Conservation (phyloP, 2,888 invertebrate species). For the Amiota communis region DNA sequence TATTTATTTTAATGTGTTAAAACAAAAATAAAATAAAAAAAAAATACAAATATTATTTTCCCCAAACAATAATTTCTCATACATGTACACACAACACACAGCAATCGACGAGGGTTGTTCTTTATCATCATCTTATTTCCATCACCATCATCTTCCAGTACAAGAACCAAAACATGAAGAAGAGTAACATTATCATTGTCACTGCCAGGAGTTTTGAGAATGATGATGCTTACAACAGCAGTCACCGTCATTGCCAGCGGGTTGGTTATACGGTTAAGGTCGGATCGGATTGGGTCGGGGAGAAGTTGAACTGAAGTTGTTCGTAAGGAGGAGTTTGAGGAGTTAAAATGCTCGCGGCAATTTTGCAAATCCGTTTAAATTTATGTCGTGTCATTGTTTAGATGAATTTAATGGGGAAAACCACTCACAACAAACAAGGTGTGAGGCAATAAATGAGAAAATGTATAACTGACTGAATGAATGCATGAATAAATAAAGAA, state of each 20-base stretch:
- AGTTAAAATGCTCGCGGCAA: constrained; percentile 51
- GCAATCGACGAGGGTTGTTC: constrained; percentile 6
- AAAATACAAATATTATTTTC: not conserved
- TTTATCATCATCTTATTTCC: not conserved
- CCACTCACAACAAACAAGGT: constrained; percentile 49
- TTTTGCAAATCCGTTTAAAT: constrained; percentile 63
- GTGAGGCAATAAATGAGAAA: constrained; percentile 29
- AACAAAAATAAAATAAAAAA: not conserved
- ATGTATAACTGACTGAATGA: not conserved
- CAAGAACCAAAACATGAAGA: too few species aligned
- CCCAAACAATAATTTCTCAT: not conserved
- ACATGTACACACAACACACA: not conserved
- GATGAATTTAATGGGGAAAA: constrained; percentile 57
- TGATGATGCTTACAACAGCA: not conserved
- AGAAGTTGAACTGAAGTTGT: not conserved
- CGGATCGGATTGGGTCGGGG: not conserved
- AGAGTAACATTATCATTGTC: not conserved
- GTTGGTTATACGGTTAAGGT: not conserved
- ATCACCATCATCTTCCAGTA: not conserved
- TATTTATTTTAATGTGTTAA: constrained; percentile 8
- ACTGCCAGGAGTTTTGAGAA: not conserved
- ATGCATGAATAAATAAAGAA: too few species aligned
- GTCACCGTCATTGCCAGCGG: not conserved
- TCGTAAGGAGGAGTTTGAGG: too few species aligned
- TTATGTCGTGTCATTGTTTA: constrained; percentile 67